Conservation (phyloP, 2,113 vertebrate species). For the Rattus rattus region DNA sequence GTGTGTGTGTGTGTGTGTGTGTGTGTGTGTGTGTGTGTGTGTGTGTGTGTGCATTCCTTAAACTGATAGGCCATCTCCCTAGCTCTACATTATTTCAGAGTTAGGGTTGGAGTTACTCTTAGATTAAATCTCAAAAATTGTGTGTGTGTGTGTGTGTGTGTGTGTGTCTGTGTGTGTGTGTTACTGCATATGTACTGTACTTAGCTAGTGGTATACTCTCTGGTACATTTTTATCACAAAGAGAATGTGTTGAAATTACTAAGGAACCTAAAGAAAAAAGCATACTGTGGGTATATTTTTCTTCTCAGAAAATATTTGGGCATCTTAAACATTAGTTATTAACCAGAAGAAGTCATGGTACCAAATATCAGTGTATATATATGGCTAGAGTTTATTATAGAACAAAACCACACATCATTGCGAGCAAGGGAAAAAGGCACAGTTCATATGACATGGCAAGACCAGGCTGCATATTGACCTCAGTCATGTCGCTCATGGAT, state of each 20-base stretch:
- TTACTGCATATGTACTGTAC: background rate
- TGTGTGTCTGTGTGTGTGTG: too few relatives aligned
- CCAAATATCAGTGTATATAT: background rate
- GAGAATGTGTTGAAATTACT: background rate
- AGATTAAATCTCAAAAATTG: background rate
- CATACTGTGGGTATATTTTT: background rate
- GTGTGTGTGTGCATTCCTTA: background rate
- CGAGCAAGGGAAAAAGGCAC: conserved; percentile 25
- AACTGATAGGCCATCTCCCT: background rate
- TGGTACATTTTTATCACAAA: conserved; percentile 42
- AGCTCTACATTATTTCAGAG: background rate
- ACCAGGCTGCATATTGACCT: conserved; percentile 2
- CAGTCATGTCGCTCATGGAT: background rate
- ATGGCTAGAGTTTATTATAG: background rate
- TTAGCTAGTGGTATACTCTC: conserved; percentile 19
- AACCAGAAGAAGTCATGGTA: background rate
- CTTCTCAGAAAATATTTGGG: conserved; percentile 35
- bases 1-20: background rate
- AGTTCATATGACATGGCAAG: background rate
- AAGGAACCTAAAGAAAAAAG: background rate
- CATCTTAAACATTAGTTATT: background rate
- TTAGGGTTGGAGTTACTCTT: background rate
- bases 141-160: too few relatives aligned
- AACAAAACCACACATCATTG: background rate
- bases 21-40: background rate